Evolutionary conservation across 2,888 invertebrate species (phyloP).

Genomic region (Acrobasis repandana): DNA sequence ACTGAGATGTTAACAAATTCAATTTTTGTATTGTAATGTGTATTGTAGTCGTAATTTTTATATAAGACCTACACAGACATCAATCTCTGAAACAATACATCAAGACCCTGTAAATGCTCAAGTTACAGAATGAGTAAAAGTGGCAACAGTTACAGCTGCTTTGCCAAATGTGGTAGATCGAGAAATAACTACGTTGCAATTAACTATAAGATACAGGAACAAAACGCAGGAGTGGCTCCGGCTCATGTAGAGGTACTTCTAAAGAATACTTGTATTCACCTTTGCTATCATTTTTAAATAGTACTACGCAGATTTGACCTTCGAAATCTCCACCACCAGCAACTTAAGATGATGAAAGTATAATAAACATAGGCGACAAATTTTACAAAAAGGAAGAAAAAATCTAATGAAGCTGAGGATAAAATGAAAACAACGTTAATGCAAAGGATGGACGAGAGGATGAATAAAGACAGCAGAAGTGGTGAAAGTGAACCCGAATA

Average conservation of each 20-base stretch:
- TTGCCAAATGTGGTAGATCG: too few relatives aligned
- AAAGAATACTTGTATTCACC: conserved; percentile 34
- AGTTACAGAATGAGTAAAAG: too few relatives aligned
- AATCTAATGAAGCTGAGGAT: conserved; percentile 34
- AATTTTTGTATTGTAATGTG: too few relatives aligned
- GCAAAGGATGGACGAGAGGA: conserved; percentile 29
- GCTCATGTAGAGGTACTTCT: conserved; percentile 31
- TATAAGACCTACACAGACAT: too few relatives aligned
- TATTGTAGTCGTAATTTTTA: too few relatives aligned
- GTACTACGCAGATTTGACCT: conserved; percentile 33
- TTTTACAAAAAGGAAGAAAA: conserved; percentile 31
- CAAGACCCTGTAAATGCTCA: too few relatives aligned
- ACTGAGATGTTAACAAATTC: too few relatives aligned
- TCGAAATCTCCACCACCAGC: conserved; percentile 32
- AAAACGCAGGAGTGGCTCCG: conserved; percentile 26
- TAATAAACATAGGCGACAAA: conserved; percentile 29
- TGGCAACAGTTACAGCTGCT: too few relatives aligned
- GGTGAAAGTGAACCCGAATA: conserved; percentile 24
- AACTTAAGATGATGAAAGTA: conserved; percentile 34
- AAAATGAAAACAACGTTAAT: conserved; percentile 29
- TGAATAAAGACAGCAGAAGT: too few relatives aligned
- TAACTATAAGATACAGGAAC: too few relatives aligned
- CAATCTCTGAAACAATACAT: too few relatives aligned
- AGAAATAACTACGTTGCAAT: too few relatives aligned
- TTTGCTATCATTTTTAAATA: conserved; percentile 35